Evolutionary conservation across 2,797 vertebrate genomes (phyloP).

Genomic region (Dermochelys coriacea): DNA sequence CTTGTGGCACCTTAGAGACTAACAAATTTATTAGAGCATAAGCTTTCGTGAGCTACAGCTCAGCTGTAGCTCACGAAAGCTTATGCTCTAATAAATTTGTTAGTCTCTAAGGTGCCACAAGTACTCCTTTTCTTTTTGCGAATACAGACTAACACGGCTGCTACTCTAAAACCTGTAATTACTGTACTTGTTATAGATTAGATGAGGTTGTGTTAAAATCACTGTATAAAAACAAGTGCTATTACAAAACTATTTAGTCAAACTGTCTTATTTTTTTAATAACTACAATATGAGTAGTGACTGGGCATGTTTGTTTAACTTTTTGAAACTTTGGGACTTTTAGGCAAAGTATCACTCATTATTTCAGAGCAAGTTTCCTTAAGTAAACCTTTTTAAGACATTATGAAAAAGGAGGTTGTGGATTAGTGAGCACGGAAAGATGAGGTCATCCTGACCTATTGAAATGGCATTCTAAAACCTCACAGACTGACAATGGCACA

Average conservation of each 20-base stretch:
- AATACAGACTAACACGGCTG: too few relatives aligned
- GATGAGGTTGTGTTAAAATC: not conserved
- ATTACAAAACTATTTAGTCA: not conserved
- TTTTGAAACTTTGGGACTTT: conserved; percentile 57
- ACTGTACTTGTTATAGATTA: rapidly evolving
- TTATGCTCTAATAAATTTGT: too few relatives aligned
- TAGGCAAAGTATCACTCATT: conserved; percentile 65
- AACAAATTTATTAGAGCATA: too few relatives aligned
- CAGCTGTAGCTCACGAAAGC: too few relatives aligned
- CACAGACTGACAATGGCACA: conserved; percentile 57
- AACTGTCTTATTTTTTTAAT: not conserved
- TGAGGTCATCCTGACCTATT: conserved; percentile 66
- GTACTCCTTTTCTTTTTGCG: too few relatives aligned
- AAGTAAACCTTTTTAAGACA: conserved; percentile 76
- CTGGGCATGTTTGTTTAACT: conserved; percentile 62
- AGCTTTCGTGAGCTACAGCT: too few relatives aligned
- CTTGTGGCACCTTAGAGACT: too few relatives aligned
- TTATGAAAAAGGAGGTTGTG: conserved; percentile 67
- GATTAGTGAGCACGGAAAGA: conserved; percentile 67
- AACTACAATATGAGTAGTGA: not conserved
- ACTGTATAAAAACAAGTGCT: not conserved
- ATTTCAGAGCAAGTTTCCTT: conserved; percentile 56
- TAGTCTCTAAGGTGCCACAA: too few relatives aligned
- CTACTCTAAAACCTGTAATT: too few relatives aligned
- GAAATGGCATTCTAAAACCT: conserved; percentile 65